Base-by-base conservation (phyloP, 2,888 invertebrate species). In the Cotesia congregata region DNA sequence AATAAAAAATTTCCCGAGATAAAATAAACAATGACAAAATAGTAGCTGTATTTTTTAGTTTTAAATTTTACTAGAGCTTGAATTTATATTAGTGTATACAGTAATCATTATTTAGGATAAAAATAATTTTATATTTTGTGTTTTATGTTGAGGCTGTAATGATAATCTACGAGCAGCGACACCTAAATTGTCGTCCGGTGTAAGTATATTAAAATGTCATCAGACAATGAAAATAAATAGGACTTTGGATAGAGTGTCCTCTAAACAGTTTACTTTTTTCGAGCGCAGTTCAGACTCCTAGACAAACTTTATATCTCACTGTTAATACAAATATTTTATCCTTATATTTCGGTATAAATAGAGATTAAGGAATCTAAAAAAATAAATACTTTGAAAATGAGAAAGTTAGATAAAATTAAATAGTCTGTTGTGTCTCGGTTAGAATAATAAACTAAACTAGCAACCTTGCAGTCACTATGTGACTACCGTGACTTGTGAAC, bases 151-250 rank as follows among this genome's bases (percentile, higher is more conserved):
- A 61, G 60, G 39, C 7, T 39, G 61, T 71, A 71, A 71, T 61
- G 38, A 71, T 39, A 71, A 71, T 61, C 7, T 61, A 61, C 17
- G 39, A 62, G 9, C 39, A 7, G 6, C 7, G 62, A 61, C 38
- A 61, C 39, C 61, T 39, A 60, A 60, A 70, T 65, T 60, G 60
- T 70, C 61, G 60, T 70, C 61, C 12, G 59, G 15, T 15, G 61
- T 62, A 17, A 71, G 38, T 59, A 30, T 30, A 71, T 71, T 61
- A 71, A 71, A 61, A 71, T 39, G 61, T 61, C 71, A 71, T 6
- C 61, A 15, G 71, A 30, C 15, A 71, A 71, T 71, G 62, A 71
- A 61, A 71, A 71, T 71, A 62, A 71, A 71, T 39, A 50, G 50
- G 71, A 60, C 39, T 39, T 6, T 50, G 50, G 50, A 50, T 12